Conservation (phyloP, 1,140 invertebrate genomes). For the Trichonephila clavata region DNA sequence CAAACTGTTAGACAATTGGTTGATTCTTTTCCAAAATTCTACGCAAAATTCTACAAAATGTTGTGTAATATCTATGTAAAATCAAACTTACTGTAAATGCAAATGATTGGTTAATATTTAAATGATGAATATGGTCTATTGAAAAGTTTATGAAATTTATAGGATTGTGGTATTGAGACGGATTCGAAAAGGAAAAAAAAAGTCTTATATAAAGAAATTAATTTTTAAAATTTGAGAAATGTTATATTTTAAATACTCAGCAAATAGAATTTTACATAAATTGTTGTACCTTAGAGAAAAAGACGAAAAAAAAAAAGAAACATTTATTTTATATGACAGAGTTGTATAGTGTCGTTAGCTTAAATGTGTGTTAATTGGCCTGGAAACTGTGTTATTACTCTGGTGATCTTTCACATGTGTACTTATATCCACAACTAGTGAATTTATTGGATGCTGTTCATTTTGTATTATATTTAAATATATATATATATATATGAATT, state of each 20-base stretch:
- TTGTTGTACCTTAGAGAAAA: background rate
- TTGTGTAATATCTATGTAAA: no score
- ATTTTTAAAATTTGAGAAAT: constrained; percentile 33
- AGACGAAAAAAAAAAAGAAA: background rate
- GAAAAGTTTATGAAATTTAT: background rate
- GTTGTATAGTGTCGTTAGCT: constrained; percentile 18
- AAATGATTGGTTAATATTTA: background rate
- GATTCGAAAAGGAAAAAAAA: background rate
- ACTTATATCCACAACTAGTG: constrained; percentile 36
- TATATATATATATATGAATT: constrained; percentile 42
- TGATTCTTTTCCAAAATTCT: background rate
- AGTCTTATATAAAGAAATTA: constrained; percentile 7
- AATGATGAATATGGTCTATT: background rate
- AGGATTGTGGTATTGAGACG: background rate
- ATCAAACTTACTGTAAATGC: background rate
- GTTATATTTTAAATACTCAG: constrained; percentile 25
- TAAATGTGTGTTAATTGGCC: background rate
- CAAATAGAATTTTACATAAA: constrained; percentile 7
- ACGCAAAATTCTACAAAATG: no score
- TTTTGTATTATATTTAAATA: constrained; percentile 66
- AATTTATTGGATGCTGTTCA: constrained; percentile 10
- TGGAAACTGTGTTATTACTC: background rate
- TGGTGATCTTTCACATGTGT: constrained; percentile 1
- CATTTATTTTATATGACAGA: constrained; percentile 37
- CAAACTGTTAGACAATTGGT: background rate